Conservation (phyloP, 2,113 vertebrate species). For the Anseranas semipalmata region DNA sequence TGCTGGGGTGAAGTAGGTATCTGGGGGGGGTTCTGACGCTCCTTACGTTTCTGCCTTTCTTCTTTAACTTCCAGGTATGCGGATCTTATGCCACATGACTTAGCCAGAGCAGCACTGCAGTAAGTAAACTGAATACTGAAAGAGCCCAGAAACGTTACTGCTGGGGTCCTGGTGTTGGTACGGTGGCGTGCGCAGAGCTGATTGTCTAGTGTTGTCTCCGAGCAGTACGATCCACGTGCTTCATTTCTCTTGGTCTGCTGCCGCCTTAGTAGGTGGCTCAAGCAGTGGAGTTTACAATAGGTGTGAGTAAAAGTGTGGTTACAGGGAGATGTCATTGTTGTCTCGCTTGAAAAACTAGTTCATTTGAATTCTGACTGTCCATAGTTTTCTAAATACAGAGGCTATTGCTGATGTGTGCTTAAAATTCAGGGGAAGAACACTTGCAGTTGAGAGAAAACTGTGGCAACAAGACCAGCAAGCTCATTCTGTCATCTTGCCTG, state of each 20-base stretch:
- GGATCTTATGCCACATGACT: conserved; percentile 95
- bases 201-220: background rate
- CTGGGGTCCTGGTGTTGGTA: background rate
- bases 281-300: background rate
- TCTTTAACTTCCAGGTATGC: conserved; percentile 79
- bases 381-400: background rate
- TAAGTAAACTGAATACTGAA: conserved; percentile 73
- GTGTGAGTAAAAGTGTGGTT: background rate
- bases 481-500: background rate
- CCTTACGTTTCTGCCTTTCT: background rate
- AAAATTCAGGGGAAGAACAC: background rate
- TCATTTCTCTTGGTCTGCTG: background rate
- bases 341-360: background rate
- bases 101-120: conserved; percentile 91
- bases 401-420: background rate
- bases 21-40: background rate
- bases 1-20: accelerated
- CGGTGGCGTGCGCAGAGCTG: background rate
- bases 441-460: background rate
- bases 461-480: background rate
- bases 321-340: accelerated
- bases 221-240: accelerated
- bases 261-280: background rate
- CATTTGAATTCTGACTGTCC: background rate
- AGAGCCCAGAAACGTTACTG: background rate